Conservation (phyloP, 2,797 vertebrate species). For the Tympanoctomys barrerae region DNA sequence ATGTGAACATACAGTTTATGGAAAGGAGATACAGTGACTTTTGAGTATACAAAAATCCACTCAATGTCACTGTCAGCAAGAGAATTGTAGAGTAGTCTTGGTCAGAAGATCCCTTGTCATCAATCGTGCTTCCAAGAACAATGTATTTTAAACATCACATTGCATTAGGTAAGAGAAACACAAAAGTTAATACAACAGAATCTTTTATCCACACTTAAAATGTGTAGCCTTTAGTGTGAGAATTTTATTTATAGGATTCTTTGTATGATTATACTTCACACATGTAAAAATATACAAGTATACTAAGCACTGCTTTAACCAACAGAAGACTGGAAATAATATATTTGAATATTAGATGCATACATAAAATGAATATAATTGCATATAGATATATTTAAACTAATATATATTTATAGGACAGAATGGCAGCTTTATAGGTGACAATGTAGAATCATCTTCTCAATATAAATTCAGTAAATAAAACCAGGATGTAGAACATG, state of each 20-base stretch:
- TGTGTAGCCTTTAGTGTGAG: neutral
- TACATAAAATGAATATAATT: neutral
- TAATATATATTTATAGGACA: conserved; percentile 15
- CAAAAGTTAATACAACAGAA: neutral
- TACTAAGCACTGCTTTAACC: neutral
- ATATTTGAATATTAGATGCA: neutral
- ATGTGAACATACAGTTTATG: neutral
- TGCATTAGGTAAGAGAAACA: neutral
- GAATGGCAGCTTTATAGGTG: neutral
- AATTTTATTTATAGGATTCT: neutral
- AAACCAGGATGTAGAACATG: neutral
- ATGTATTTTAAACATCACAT: neutral
- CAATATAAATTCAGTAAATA: neutral
- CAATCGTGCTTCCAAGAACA: neutral
- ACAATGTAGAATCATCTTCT: neutral
- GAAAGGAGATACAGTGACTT: neutral
- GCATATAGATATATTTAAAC: neutral
- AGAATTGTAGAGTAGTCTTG: neutral
- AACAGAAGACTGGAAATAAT: neutral
- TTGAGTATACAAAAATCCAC: neutral
- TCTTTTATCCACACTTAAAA: neutral
- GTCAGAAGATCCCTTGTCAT: neutral
- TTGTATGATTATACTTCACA: neutral
- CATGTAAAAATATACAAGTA: neutral
- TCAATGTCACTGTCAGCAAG: neutral